Base-by-base conservation (phyloP, 2,888 invertebrate genomes). In the Lomographa bimaculata region DNA sequence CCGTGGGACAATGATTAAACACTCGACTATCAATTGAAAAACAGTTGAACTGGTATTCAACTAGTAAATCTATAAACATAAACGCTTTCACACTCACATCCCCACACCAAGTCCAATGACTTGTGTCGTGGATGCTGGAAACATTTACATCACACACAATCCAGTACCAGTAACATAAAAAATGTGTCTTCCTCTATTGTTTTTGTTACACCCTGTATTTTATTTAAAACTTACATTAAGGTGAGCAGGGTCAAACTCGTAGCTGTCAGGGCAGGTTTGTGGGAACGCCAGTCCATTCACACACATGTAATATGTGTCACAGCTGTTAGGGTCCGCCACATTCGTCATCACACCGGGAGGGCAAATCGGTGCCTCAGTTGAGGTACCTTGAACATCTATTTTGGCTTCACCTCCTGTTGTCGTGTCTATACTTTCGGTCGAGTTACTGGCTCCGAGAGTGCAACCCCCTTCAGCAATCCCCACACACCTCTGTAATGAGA, bases 241-340 rank as follows among this genome's bases (percentile, higher is more conserved):
- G 0, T 17, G 1, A 0, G 18, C 29, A 1, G 52, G 42, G 17
- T 65, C 54, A 24, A 64, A 73, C 7, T 73, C 71, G 1, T 48
- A 57, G 0, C 63, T 68, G 1, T 3, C 30, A 1, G 54, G 32
- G 18, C 72, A 73, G 6, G 43, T 48, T 1, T 67, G 28, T 4
- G 56, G 49, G 0, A 66, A 36, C 0, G 65, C 53, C 0, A 32
- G 26, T 0, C 67, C 64, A 0, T 47, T 57, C 0, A 59, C 39
- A 16, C 78, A 78, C 41, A 71, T 43, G 48, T 57, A 74, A 0
- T 56, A 50, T 17, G 64, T 38, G 20, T 61, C 45, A n/a, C 76
- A 77, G 0, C 26, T 11, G 0, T 54, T 46, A 0, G 75, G 74
- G 27, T 74, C 51, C 0, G 73, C 50, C 0, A 69, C 27, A 9